A percentile compares a stretch with the other conserved stretches of the same genome.
These are phyloP conservation scores for Eublepharis macularius DNA, from an alignment of 2,113 vertebrate genomes.

Conservation along the genomic window DNA sequence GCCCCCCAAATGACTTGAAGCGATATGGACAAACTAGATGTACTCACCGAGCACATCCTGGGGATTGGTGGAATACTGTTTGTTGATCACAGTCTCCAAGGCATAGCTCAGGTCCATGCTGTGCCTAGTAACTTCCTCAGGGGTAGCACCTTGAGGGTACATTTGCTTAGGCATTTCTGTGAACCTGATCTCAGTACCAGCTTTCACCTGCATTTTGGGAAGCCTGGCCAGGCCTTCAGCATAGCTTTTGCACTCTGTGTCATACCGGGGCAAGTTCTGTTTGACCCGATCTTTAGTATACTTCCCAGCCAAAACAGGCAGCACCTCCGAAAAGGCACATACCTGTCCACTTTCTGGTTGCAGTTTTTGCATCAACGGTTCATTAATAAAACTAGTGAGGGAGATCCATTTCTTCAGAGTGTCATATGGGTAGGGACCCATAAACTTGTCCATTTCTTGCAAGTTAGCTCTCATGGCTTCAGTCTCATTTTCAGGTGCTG, in stretches of 20 bases:
- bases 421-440: constrained; percentile 92
- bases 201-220: constrained; percentile 85
- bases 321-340: constrained; percentile 88
- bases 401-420: constrained; percentile 92
- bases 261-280: constrained; percentile 81
- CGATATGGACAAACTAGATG: accelerated
- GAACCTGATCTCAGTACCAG: constrained; percentile 91
- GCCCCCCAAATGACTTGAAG: too few species aligned
- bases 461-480: constrained; percentile 79
- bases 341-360: constrained; percentile 87
- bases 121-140: constrained; percentile 90
- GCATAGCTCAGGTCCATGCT: constrained; percentile 93
- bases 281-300: constrained; percentile 82
- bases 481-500: constrained; percentile 77
- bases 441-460: constrained; percentile 84
- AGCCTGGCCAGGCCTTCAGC: constrained; percentile 90
- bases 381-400: constrained; percentile 83
- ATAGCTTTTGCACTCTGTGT: constrained; percentile 86
- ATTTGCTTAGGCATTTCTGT: constrained; percentile 84
- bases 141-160: constrained; percentile 88
- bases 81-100: constrained; percentile 81
- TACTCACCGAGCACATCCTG: constrained; percentile 87
- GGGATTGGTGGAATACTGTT: constrained; percentile 76
- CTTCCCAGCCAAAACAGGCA: constrained; percentile 81
- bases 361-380: constrained; percentile 75